Conservation (phyloP, 2,888 invertebrate species). For the Spisula subtruncata region DNA sequence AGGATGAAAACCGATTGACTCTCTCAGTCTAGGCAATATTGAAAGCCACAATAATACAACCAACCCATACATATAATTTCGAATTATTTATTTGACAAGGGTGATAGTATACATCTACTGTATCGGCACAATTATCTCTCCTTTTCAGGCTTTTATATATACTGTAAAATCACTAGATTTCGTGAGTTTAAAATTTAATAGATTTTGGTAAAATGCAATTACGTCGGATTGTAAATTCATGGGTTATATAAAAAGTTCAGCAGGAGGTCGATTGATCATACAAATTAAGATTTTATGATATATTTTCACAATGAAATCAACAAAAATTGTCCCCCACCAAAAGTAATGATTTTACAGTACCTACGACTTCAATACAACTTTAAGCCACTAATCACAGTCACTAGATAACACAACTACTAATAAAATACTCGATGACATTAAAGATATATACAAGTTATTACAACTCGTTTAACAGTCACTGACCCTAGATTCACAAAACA, state of each 20-base stretch:
- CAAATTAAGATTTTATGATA: too few species aligned
- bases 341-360: neutral
- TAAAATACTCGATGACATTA: conserved; percentile 5
- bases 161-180: too few species aligned
- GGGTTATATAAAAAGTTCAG: too few species aligned
- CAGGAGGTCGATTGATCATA: too few species aligned
- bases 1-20: too few species aligned
- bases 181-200: too few species aligned
- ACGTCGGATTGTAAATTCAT: too few species aligned
- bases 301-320: too few species aligned
- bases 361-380: neutral
- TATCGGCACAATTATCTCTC: neutral
- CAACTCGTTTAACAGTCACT: neutral
- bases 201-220: too few species aligned
- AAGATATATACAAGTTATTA: conserved; percentile 5
- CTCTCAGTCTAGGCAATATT: too few species aligned
- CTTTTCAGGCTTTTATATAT: neutral
- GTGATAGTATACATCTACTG: conserved; percentile 43
- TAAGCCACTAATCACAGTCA: conserved; percentile 15
- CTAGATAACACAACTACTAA: conserved; percentile 11
- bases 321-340: too few species aligned
- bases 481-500: too few species aligned
- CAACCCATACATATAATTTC: neutral
- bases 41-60: neutral
- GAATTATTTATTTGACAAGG: conserved; percentile 38